Percentiles rank a stretch among this genome's conserved stretches.
Conservation (phyloP, 30 jellyfish, hydroid and myxozoan species). For the Turritopsis rubra region DNA sequence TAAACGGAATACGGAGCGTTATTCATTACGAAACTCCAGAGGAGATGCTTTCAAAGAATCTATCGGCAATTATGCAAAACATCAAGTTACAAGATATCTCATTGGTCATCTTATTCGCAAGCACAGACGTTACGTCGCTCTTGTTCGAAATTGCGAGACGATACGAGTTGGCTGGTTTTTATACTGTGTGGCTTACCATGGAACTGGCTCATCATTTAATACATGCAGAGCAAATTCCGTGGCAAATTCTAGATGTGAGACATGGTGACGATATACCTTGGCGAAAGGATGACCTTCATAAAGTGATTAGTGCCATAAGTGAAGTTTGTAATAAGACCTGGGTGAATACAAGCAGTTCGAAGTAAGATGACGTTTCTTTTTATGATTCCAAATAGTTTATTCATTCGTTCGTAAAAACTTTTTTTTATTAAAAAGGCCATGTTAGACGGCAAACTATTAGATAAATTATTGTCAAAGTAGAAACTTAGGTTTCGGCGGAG, state of each 20-base stretch:
- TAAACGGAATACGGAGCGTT: background rate
- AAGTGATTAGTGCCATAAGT: background rate
- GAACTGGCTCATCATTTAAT: background rate
- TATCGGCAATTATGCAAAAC: background rate
- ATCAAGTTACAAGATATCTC: constrained; percentile 2
- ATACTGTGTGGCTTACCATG: constrained; percentile 5
- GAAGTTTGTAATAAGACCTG: background rate
- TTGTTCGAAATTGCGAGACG: background rate
- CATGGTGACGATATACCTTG: background rate
- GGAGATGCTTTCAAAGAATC: constrained; percentile 1
- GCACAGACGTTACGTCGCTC: background rate
- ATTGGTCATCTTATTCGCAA: background rate
- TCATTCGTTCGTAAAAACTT: no score
- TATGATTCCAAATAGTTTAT: background rate
- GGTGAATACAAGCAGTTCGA: background rate
- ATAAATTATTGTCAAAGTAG: no score
- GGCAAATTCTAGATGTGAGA: background rate
- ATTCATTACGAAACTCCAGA: background rate
- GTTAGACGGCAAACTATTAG: no score
- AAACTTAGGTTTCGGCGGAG: no score
- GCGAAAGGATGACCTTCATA: background rate
- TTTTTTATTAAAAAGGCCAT: no score
- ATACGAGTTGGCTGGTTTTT: background rate
- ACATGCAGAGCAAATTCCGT: background rate
- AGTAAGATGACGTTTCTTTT: no score